Evolutionary conservation across 1,140 invertebrate genomes (phyloP).

Genomic region (Atta texana): DNA sequence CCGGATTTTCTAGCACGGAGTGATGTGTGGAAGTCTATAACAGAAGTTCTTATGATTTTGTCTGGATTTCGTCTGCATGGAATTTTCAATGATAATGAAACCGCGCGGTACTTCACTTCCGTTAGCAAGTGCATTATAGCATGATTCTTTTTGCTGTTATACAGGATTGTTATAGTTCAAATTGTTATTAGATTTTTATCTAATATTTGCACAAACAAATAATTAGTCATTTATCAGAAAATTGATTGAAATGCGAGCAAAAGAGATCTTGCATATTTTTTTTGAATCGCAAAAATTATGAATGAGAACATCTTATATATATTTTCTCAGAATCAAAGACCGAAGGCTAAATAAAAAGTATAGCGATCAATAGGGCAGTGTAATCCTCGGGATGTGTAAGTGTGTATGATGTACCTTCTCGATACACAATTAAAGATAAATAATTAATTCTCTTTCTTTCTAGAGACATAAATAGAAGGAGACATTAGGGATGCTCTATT

Average conservation of each 20-base stretch:
- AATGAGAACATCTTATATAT: background rate
- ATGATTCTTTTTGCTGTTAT: background rate
- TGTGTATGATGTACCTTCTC: background rate
- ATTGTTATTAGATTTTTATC: background rate
- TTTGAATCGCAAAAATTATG: background rate
- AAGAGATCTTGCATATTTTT: background rate
- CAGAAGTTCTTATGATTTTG: slow-evolving; percentile 28
- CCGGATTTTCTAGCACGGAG: slow-evolving; percentile 18
- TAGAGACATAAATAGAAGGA: background rate
- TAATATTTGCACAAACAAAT: background rate
- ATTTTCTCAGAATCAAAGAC: background rate
- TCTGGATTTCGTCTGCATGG: slow-evolving; percentile 36
- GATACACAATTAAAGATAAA: slow-evolving; percentile 9
- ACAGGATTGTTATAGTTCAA: background rate
- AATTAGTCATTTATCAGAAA: background rate
- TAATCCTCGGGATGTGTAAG: background rate
- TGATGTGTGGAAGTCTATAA: slow-evolving; percentile 30
- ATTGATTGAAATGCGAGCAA: background rate
- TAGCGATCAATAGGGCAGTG: background rate
- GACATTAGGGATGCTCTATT: background rate
- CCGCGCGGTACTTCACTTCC: slow-evolving; percentile 34
- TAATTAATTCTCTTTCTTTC: background rate
- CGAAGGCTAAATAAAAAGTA: background rate
- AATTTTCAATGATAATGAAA: slow-evolving; percentile 57
- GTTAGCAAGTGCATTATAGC: slow-evolving; percentile 17